Evolutionary conservation across 1,140 invertebrate species (phyloP).

Genomic region (Caenorhabditis inopinata): DNA sequence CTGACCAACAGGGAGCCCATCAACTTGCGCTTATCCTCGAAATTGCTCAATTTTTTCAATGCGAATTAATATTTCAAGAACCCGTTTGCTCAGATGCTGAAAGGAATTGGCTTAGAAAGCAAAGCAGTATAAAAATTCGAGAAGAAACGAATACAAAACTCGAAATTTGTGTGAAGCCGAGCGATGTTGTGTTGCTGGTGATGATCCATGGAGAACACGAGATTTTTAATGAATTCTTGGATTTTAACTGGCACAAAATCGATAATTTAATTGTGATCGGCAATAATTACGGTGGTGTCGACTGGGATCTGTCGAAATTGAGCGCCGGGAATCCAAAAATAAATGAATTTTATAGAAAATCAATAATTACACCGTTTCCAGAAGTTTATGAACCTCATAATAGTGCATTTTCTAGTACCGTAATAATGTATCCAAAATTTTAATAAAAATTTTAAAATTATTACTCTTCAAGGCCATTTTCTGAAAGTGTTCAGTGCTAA

Average conservation of each 20-base stretch:
- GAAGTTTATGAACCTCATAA: background rate
- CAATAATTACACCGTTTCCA: background rate
- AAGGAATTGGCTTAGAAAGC: background rate
- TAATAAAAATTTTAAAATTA: too few species aligned
- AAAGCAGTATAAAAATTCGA: background rate
- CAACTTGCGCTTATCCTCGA: conserved; percentile 17
- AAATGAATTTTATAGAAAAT: background rate
- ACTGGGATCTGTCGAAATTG: background rate
- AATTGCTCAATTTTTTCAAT: background rate
- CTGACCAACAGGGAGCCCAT: conserved; percentile 4
- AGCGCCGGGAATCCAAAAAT: background rate
- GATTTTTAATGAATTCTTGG: background rate
- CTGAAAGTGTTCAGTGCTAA: too few species aligned
- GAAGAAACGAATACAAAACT: background rate
- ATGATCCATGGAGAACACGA: conserved; percentile 36
- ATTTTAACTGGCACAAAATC: background rate
- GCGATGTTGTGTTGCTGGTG: background rate
- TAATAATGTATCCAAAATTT: background rate
- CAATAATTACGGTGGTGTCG: conserved; percentile 13
- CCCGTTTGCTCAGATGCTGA: background rate
- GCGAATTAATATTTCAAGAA: conserved; percentile 11
- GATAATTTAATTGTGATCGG: conserved; percentile 29
- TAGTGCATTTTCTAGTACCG: background rate
- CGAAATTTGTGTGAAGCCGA: background rate
- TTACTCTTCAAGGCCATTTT: too few species aligned